Evolutionary conservation across 2,888 invertebrate species (phyloP).

Genomic region (Lasioglossum calceatum): DNA sequence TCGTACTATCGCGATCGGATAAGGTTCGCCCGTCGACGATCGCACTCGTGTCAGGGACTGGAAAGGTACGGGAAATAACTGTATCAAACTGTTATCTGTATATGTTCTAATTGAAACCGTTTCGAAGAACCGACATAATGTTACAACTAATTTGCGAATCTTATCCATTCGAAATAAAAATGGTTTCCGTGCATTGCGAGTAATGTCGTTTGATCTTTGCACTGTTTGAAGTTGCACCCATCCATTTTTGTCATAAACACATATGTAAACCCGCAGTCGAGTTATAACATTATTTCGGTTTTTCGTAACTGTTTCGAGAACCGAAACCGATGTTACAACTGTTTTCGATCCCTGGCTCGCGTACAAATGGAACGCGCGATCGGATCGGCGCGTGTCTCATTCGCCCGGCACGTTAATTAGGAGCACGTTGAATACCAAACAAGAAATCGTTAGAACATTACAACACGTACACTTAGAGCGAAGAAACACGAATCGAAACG

Average conservation of each 20-base stretch:
- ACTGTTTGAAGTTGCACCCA: too few relatives aligned
- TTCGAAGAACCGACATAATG: neutral
- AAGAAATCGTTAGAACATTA: conserved; percentile 46
- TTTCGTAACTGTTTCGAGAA: too few relatives aligned
- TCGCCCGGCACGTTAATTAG: conserved; percentile 22
- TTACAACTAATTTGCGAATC: neutral
- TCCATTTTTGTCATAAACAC: too few relatives aligned
- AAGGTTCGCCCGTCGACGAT: conserved; percentile 40
- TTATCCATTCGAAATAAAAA: neutral
- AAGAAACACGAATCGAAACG: conserved; percentile 56
- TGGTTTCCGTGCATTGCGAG: neutral
- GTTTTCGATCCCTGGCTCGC: neutral
- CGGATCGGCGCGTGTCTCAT: neutral
- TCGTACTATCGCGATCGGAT: conserved; percentile 33
- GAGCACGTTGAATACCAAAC: conserved; percentile 44
- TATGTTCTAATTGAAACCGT: neutral
- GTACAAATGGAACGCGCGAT: neutral
- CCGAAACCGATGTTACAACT: neutral
- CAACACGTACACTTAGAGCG: conserved; percentile 60
- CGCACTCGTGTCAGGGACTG: conserved; percentile 31
- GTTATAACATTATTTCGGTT: neutral
- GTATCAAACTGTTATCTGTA: neutral
- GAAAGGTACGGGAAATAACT: neutral
- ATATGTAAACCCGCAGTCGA: neutral
- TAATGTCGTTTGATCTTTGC: too few relatives aligned